phyloP scores from a whole-genome alignment of 2,113 vertebrate genomes.

The Vanacampus margaritifer region DNA sequence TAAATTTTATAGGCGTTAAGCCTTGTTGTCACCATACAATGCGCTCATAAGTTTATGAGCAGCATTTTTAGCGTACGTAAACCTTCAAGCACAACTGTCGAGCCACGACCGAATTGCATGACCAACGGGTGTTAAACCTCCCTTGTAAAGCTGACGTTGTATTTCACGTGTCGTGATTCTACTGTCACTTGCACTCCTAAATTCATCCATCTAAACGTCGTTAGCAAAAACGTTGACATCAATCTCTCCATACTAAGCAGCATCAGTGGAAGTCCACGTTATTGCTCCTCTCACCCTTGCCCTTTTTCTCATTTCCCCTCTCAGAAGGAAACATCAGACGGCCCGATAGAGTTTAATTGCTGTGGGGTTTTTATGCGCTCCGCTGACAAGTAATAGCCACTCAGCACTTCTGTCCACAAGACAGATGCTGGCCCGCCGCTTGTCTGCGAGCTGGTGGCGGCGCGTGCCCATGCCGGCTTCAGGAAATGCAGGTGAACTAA shows the following conservation, averaged over 20 bases:
- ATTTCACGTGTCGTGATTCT: constrained; percentile 54
- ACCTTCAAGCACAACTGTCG: too few species aligned
- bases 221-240: constrained; percentile 23
- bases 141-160: constrained; percentile 25
- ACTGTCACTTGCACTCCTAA: constrained; percentile 49
- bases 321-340: constrained; percentile 64
- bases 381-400: constrained; percentile 70
- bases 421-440: constrained; percentile 73
- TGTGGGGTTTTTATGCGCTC: constrained; percentile 72
- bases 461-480: constrained; percentile 49
- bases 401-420: constrained; percentile 79
- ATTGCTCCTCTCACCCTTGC: constrained; percentile 16
- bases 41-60: too few species aligned
- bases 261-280: constrained; percentile 21
- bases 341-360: constrained; percentile 76
- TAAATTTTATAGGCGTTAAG: too few species aligned
- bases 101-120: too few species aligned
- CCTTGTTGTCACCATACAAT: too few species aligned
- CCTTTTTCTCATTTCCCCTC: constrained; percentile 26
- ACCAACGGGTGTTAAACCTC: not conserved
- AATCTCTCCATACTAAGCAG: constrained; percentile 35
- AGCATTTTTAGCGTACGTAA: too few species aligned
- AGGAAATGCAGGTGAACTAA: constrained; percentile 67
- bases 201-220: constrained; percentile 53
- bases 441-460: constrained; percentile 52